These are phyloP conservation scores for Salminus brasiliensis DNA, from an alignment of 2,113 vertebrate genomes.

Conservation along the genomic window DNA sequence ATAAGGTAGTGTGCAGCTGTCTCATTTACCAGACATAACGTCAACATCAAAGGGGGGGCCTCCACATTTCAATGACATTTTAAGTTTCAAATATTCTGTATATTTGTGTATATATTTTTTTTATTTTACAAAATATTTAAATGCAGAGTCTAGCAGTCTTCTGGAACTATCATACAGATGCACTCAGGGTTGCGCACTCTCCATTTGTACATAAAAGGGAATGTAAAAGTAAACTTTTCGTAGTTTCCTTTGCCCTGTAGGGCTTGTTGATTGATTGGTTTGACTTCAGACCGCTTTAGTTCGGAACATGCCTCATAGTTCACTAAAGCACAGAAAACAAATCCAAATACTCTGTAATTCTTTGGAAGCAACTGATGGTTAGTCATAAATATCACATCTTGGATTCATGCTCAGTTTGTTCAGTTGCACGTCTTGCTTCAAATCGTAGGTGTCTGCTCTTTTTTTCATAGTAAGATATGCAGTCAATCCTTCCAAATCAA, in stretches of 20 bases:
- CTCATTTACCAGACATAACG: conserved; percentile 21
- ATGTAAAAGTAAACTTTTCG: neutral
- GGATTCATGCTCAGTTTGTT: neutral
- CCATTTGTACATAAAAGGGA: conserved; percentile 2
- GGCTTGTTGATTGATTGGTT: neutral
- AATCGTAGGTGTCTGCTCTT: neutral
- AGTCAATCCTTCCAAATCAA: neutral
- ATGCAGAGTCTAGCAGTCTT: neutral
- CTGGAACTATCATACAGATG: conserved; percentile 2
- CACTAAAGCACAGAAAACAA: neutral
- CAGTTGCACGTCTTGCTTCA: neutral
- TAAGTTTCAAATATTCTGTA: neutral
- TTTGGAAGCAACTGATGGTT: neutral
- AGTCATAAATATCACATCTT: neutral
- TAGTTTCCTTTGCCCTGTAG: neutral
- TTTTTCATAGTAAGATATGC: neutral
- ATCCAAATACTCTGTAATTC: neutral
- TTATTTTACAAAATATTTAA: neutral
- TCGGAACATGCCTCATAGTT: neutral
- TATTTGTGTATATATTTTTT: neutral
- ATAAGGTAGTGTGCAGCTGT: conserved; percentile 11
- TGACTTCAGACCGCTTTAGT: neutral
- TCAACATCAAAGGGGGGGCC: neutral
- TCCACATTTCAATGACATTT: neutral
- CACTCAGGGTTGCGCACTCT: neutral